Evolutionary conservation across 2,113 vertebrate species (phyloP), one percentile per base, ranked within the genome.

Genomic region (Hippocampus mohnikei): DNA sequence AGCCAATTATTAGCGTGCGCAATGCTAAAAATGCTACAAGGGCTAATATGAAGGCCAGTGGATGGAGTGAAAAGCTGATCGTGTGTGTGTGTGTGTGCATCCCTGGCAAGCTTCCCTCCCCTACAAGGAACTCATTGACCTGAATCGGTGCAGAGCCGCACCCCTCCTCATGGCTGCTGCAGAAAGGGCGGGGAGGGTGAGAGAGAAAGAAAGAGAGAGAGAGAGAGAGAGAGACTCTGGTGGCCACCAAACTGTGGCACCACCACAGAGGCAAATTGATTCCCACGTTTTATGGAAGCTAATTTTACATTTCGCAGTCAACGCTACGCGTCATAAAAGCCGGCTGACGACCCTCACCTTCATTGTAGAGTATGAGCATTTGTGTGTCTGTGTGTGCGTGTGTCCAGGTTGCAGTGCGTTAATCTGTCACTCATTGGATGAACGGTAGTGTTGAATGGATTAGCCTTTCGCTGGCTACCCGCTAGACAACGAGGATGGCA

Each of bases 121-220:
- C 86, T 84, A 92, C 90, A 89, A 91, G 88, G 86, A 94, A 93
- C 91, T 92, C 88, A 70, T 76, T 95, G 94, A 95, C 95, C 94
- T 93, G 88, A 83, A 94, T 90, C 89, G 84, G 90, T 87, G 90
- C 91, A 92, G 92, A 93, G 91, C 93, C 93, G 87, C 90, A 84
- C 91, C 87, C 89, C 73, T 87, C 84, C 82, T 85, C 60, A 70
- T 71, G 84, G 80, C 70, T 84, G 78, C 84, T 89, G 80, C 77
- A 73, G 89, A 33, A 37, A 37, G 33, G 33, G 33, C 33, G 33
- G 33, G 33, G 15, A 60, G 16, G 33, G 56, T 6, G 58, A 18
- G 27, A 16, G 6, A 60, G 56, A 59, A 27, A 27, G 56, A 25
- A 33, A 60, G 56, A 16, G 25, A 21, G 20, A 16, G 56, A 16